Evolutionary conservation across 1,140 invertebrate species (phyloP).

Genomic region (Solenopsis invicta): DNA sequence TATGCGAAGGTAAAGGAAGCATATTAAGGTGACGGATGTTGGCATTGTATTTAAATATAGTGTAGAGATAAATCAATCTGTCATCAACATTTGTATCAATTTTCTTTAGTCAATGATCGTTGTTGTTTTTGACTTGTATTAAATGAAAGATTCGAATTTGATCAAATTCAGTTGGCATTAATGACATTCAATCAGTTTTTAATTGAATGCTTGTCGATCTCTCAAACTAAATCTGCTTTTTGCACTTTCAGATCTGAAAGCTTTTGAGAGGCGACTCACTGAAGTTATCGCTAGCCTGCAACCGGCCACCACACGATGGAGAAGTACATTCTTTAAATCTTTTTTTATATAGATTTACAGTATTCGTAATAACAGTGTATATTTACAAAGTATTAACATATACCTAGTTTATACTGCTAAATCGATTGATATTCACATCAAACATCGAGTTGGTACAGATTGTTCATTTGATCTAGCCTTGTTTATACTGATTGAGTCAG

Average conservation of each 20-base stretch:
- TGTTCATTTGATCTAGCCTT: too few species aligned
- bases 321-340: constrained; percentile 89
- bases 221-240: constrained; percentile 74
- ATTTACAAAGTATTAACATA: not conserved
- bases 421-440: too few species aligned
- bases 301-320: constrained; percentile 96
- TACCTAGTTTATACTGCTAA: too few species aligned
- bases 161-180: not conserved
- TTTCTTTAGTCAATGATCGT: not conserved
- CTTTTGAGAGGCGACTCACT: constrained; percentile 97
- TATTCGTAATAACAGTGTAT: not conserved
- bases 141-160: not conserved
- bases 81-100: not conserved
- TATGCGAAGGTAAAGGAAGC: constrained; percentile 90
- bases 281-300: constrained; percentile 98
- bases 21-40: constrained; percentile 48
- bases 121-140: not conserved
- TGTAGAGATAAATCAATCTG: constrained; percentile 8
- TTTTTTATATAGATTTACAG: not conserved
- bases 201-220: not conserved
- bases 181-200: not conserved
- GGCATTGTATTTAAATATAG: too few species aligned
- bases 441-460: too few species aligned
- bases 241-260: constrained; percentile 95
- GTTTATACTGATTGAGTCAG: too few species aligned